A percentile compares a stretch with the other conserved stretches of the same genome.
Evolutionary conservation across 2,113 vertebrate genomes (phyloP).

Genomic region (Melanocharis versteri): DNA sequence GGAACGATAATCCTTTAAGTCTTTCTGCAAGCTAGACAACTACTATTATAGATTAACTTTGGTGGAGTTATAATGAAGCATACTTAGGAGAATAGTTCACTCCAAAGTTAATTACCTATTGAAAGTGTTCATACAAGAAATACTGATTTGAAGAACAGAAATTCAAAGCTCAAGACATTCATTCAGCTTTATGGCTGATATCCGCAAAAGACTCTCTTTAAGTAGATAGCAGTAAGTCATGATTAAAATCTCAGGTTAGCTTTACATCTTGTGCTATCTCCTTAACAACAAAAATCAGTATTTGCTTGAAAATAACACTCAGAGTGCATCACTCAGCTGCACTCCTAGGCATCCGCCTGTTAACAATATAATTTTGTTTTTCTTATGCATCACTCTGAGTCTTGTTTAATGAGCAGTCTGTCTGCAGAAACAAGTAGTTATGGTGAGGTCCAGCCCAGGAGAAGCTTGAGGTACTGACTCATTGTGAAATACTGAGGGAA

Average conservation of each 20-base stretch:
- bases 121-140: neutral
- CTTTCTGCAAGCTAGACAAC: neutral
- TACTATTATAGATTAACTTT: neutral
- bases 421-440: neutral
- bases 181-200: neutral
- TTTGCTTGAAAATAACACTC: neutral
- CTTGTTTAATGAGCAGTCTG: neutral
- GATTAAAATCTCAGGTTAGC: neutral
- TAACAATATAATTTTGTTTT: neutral
- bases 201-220: neutral
- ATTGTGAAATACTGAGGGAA: neutral
- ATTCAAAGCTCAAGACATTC: neutral
- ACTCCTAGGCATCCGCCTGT: neutral
- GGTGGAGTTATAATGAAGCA: neutral
- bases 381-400: neutral
- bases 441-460: neutral
- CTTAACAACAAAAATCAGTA: neutral
- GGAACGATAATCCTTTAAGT: neutral
- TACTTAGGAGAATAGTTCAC: neutral
- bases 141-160: neutral
- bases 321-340: neutral
- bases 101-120: neutral
- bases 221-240: neutral
- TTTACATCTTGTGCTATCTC: neutral
- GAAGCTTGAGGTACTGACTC: slow-evolving; percentile 11